A percentile compares a stretch with the other conserved stretches of the same genome.
These are phyloP conservation scores for Papilio glaucus DNA, from an alignment of 1,140 invertebrate genomes.

Conservation along the genomic window DNA sequence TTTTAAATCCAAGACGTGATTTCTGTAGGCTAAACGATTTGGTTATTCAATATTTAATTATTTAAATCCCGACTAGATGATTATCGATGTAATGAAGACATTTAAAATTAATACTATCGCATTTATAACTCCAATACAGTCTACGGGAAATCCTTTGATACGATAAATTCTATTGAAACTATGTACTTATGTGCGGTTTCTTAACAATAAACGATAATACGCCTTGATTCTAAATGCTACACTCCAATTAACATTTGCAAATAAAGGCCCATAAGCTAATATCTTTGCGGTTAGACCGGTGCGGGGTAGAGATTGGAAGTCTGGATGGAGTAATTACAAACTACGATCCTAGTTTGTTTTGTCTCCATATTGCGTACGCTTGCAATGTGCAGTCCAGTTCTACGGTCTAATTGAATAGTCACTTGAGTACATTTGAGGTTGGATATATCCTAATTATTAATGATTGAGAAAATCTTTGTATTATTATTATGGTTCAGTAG, in stretches of 20 bases:
- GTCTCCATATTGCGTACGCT: constrained; percentile 21
- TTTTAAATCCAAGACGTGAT: not conserved
- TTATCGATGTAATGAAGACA: not conserved
- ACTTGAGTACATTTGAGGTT: not conserved
- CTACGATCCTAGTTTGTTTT: constrained; percentile 30
- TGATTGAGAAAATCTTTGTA: too few species aligned
- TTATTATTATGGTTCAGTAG: too few species aligned
- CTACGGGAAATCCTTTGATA: not conserved
- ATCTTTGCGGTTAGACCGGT: constrained; percentile 27
- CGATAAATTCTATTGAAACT: not conserved
- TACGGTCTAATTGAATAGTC: constrained; percentile 24
- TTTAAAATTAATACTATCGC: not conserved
- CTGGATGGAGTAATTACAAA: constrained; percentile 22
- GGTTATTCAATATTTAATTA: not conserved
- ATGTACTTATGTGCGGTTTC: constrained; percentile 1
- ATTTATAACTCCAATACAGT: not conserved
- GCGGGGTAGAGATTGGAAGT: constrained; percentile 15
- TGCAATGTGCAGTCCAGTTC: constrained; percentile 10
- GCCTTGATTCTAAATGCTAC: not conserved
- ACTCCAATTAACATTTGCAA: constrained; percentile 33
- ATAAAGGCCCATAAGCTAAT: constrained; percentile 33
- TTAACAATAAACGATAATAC: not conserved
- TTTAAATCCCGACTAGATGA: not conserved
- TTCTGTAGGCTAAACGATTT: not conserved
- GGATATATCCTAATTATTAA: not conserved